Evolutionary conservation across 2,888 invertebrate genomes (phyloP).

Genomic region (Ypsolopha sequella): DNA sequence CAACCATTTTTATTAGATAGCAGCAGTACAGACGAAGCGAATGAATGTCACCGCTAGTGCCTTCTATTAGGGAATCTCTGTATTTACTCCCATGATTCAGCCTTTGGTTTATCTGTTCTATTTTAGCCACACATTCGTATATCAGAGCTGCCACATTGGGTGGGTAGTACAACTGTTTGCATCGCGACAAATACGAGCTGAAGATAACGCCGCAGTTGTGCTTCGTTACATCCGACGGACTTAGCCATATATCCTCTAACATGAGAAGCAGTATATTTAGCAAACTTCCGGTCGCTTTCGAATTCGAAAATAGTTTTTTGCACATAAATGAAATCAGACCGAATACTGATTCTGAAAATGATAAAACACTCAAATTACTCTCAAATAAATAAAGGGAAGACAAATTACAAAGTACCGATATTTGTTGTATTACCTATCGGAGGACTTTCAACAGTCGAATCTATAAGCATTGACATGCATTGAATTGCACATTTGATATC

Average conservation of each 20-base stretch:
- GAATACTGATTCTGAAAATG: conserved; percentile 38
- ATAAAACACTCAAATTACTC: conserved; percentile 6
- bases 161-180: conserved; percentile 44
- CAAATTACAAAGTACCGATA: background rate
- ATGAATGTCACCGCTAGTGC: conserved; percentile 36
- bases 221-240: conserved; percentile 28
- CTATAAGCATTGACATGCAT: conserved; percentile 36
- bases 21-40: conserved; percentile 46
- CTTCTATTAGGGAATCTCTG: conserved; percentile 28
- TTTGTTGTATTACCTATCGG: conserved; percentile 35
- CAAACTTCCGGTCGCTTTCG: conserved; percentile 35
- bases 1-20: conserved; percentile 33
- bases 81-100: conserved; percentile 25
- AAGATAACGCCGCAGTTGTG: conserved; percentile 58
- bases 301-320: conserved; percentile 41
- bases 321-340: conserved; percentile 48
- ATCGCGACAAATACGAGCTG: conserved; percentile 43
- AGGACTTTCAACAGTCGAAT: conserved; percentile 24
- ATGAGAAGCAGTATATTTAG: conserved; percentile 36
- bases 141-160: conserved; percentile 44
- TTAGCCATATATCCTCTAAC: conserved; percentile 36
- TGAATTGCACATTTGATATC: conserved; percentile 40
- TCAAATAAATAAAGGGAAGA: background rate
- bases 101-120: conserved; percentile 29
- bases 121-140: conserved; percentile 50